Evolutionary conservation across 2,888 invertebrate genomes (phyloP).

Genomic region (Pachycephus smyrnensis): DNA sequence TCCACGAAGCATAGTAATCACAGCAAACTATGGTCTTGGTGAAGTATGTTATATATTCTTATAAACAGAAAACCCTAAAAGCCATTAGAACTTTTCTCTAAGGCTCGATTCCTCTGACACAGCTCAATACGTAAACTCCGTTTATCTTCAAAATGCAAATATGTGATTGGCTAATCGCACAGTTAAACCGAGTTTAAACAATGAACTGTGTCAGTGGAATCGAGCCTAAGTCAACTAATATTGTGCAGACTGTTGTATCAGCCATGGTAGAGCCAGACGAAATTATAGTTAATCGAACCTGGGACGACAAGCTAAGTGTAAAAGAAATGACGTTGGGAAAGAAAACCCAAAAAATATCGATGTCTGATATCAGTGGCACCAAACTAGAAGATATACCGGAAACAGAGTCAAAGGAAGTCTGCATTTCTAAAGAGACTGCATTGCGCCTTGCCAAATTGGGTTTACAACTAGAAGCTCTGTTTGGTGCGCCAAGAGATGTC

Average conservation of each 20-base stretch:
- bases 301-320: constrained; percentile 68
- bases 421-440: constrained; percentile 71
- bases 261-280: constrained; percentile 83
- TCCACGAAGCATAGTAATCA: constrained; percentile 76
- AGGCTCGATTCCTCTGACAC: not conserved
- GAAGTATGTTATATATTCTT: constrained; percentile 71
- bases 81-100: not conserved
- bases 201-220: constrained; percentile 2
- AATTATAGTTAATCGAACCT: constrained; percentile 71
- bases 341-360: constrained; percentile 70
- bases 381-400: constrained; percentile 64
- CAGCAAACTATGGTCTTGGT: constrained; percentile 86
- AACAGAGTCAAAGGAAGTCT: constrained; percentile 66
- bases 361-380: constrained; percentile 67
- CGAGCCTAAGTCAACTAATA: constrained; percentile 14
- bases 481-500: constrained; percentile 80
- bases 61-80: not conserved
- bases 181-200: not conserved
- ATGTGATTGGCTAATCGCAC: no score
- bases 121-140: not conserved
- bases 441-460: constrained; percentile 72
- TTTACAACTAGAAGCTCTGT: constrained; percentile 74
- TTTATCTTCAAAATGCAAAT: not conserved
- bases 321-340: constrained; percentile 68
- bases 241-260: constrained; percentile 80